Evolutionary conservation across 2,888 invertebrate species (phyloP).

Genomic region (Idaea dimidiata): DNA sequence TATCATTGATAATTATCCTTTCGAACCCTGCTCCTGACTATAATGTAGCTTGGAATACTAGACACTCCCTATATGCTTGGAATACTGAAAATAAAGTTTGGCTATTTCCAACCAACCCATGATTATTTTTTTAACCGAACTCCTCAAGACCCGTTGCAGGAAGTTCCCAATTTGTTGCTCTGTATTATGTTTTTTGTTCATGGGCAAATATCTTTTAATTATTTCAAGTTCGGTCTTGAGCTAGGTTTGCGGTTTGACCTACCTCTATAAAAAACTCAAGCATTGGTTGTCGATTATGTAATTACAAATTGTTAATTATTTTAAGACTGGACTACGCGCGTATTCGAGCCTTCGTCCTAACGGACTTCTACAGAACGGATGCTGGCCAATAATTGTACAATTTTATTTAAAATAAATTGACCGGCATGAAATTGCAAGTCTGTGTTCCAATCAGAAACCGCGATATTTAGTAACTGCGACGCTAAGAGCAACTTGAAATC

Average conservation of each 20-base stretch:
- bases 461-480: too few species aligned
- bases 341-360: conserved; percentile 19
- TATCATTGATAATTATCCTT: too few species aligned
- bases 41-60: too few species aligned
- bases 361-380: conserved; percentile 16
- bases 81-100: too few species aligned
- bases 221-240: neutral
- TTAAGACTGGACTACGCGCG: conserved; percentile 21
- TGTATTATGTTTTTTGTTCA: neutral
- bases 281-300: neutral
- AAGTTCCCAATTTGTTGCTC: neutral
- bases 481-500: neutral
- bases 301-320: conserved; percentile 10
- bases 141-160: too few species aligned
- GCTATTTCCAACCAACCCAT: too few species aligned
- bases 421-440: neutral
- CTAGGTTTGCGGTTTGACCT: neutral
- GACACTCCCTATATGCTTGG: too few species aligned
- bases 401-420: neutral
- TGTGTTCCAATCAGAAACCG: neutral
- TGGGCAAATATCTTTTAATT: neutral
- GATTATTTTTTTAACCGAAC: too few species aligned
- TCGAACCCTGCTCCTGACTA: too few species aligned
- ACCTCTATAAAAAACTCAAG: neutral
- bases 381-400: conserved; percentile 11